Conservation (phyloP, 2,113 vertebrate genomes). For the Rousettus leschenaultii region DNA sequence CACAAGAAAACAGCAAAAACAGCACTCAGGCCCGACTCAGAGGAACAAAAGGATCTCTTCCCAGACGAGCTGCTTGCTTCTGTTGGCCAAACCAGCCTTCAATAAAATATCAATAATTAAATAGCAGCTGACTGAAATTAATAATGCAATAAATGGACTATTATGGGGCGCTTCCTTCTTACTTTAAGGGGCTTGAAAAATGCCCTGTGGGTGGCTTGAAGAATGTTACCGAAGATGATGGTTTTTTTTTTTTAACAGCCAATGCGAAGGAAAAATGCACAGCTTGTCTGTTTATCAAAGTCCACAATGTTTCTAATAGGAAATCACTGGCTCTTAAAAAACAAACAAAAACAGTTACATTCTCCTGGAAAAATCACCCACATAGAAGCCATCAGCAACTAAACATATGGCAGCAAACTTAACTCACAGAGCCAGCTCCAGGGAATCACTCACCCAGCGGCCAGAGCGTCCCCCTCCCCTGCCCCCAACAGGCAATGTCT, state of each 20-base stretch:
- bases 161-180: background rate
- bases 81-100: slow-evolving; percentile 7
- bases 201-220: background rate
- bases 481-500: background rate
- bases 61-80: background rate
- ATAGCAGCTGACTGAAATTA: slow-evolving; percentile 40
- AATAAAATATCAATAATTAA: slow-evolving; percentile 41
- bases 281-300: background rate
- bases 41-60: background rate
- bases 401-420: background rate
- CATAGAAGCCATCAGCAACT: background rate
- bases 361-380: background rate
- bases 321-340: slow-evolving; percentile 26
- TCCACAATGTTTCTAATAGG: slow-evolving; percentile 4
- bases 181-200: slow-evolving; percentile 15
- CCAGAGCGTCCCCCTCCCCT: background rate
- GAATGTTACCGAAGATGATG: background rate
- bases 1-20: background rate
- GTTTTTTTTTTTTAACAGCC: background rate
- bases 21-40: background rate
- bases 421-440: background rate
- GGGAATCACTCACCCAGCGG: background rate
- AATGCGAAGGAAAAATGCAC: slow-evolving; percentile 17
- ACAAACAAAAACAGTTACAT: background rate
- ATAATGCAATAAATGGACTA: slow-evolving; percentile 37